These are phyloP conservation scores for Choristoneura rosaceana DNA, from an alignment of 2,888 invertebrate genomes.

Conservation along the genomic window DNA sequence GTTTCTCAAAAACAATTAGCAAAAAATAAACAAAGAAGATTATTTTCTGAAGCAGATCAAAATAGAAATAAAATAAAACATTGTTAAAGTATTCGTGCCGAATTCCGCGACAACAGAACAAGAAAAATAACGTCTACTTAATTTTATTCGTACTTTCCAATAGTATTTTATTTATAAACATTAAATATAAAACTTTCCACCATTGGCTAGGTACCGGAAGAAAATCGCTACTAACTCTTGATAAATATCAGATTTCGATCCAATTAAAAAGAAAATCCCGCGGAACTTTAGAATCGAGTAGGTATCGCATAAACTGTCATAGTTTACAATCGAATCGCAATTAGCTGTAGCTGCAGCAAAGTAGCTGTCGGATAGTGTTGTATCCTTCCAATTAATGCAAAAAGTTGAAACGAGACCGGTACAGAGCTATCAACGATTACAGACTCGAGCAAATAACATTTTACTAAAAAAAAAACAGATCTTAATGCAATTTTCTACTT, in stretches of 20 bases:
- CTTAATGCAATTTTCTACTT: not conserved
- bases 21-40: not conserved
- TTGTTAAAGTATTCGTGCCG: not conserved
- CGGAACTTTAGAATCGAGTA: slow-evolving; percentile 19
- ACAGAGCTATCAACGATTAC: slow-evolving; percentile 13
- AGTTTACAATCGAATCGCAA: slow-evolving; percentile 56
- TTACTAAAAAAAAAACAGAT: not conserved
- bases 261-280: slow-evolving; percentile 39
- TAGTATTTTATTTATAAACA: too few relatives aligned
- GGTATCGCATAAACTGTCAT: slow-evolving; percentile 43
- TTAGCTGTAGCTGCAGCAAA: slow-evolving; percentile 53
- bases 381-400: slow-evolving; percentile 74
- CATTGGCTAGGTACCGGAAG: not conserved
- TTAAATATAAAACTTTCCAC: not conserved
- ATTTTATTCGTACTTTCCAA: not conserved
- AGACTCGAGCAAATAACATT: not conserved
- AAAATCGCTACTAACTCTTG: not conserved
- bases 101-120: not conserved
- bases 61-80: not conserved
- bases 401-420: slow-evolving; percentile 59
- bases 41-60: slow-evolving; percentile 1
- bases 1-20: not conserved
- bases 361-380: slow-evolving; percentile 60
- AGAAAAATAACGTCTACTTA: not conserved
- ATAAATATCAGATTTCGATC: slow-evolving; percentile 32